Evolutionary conservation across 2,113 vertebrate genomes (phyloP).

Genomic region (Alligator sinensis): DNA sequence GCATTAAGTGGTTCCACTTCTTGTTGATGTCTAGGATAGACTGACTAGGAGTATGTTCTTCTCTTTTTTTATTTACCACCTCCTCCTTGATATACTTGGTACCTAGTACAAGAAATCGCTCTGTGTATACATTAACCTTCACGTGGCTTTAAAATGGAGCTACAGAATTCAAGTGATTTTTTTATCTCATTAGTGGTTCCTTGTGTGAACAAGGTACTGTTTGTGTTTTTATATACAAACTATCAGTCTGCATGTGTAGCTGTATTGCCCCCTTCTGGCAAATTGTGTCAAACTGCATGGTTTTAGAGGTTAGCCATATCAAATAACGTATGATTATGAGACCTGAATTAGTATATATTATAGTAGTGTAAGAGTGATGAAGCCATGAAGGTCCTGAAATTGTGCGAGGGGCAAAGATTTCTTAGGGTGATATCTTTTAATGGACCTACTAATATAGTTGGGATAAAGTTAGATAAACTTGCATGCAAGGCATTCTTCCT

Average conservation of each 20-base stretch:
- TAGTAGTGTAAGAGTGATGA: background rate
- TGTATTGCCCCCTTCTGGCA: constrained; percentile 72
- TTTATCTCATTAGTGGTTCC: background rate
- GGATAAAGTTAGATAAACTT: too few species aligned
- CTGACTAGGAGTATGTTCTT: background rate
- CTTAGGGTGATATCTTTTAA: too few species aligned
- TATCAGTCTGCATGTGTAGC: constrained; percentile 20
- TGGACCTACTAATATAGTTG: too few species aligned
- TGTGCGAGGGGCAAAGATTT: too few species aligned
- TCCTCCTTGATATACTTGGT: constrained; percentile 8
- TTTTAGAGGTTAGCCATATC: background rate
- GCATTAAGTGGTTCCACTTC: constrained; percentile 24
- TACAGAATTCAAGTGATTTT: background rate
- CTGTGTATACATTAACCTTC: background rate
- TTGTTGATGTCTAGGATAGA: background rate
- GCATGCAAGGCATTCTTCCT: too few species aligned
- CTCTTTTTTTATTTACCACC: background rate
- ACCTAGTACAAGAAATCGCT: constrained; percentile 5
- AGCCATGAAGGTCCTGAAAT: too few species aligned
- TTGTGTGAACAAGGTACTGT: background rate
- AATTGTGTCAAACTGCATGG: background rate
- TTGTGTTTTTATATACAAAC: rapidly evolving
- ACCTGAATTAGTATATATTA: background rate
- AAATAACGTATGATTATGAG: background rate
- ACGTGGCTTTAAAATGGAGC: background rate